Evolutionary conservation across 2,888 invertebrate species (phyloP).

Genomic region (Drosophila colorata): DNA sequence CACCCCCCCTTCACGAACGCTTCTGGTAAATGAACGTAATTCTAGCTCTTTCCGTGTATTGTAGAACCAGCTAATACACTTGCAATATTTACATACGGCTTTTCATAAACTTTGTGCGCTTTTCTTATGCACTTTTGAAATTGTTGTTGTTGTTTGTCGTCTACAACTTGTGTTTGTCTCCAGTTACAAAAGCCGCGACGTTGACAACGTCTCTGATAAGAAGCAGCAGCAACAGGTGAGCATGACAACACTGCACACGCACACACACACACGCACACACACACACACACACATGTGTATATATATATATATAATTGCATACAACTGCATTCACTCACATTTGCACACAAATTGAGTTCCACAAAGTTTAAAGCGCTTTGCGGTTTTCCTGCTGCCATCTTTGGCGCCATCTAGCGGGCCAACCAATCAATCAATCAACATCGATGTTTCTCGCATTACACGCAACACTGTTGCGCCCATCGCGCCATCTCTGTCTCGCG

Average conservation of each 20-base stretch:
- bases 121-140: slow-evolving; percentile 8
- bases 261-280: slow-evolving; percentile 1
- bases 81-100: slow-evolving; percentile 35
- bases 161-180: slow-evolving; percentile 43
- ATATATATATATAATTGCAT: not conserved
- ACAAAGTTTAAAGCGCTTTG: slow-evolving; percentile 49
- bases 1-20: slow-evolving; percentile 2
- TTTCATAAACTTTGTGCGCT: slow-evolving; percentile 19
- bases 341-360: slow-evolving; percentile 21
- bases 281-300: slow-evolving; percentile 9
- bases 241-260: not conserved
- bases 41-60: slow-evolving; percentile 48
- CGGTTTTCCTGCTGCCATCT: slow-evolving; percentile 53
- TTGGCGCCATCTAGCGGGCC: slow-evolving; percentile 68
- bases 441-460: slow-evolving; percentile 18
- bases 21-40: slow-evolving; percentile 41
- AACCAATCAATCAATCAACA: slow-evolving; percentile 28
- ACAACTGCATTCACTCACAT: not conserved
- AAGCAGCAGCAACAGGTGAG: slow-evolving; percentile 63
- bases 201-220: slow-evolving; percentile 58
- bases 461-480: not conserved
- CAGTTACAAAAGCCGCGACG: slow-evolving; percentile 64
- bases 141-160: slow-evolving; percentile 25
- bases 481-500: not conserved
- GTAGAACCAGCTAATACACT: slow-evolving; percentile 35